These are phyloP conservation scores for Tiliqua scincoides DNA, from an alignment of 2,113 vertebrate genomes.

Conservation along the genomic window DNA sequence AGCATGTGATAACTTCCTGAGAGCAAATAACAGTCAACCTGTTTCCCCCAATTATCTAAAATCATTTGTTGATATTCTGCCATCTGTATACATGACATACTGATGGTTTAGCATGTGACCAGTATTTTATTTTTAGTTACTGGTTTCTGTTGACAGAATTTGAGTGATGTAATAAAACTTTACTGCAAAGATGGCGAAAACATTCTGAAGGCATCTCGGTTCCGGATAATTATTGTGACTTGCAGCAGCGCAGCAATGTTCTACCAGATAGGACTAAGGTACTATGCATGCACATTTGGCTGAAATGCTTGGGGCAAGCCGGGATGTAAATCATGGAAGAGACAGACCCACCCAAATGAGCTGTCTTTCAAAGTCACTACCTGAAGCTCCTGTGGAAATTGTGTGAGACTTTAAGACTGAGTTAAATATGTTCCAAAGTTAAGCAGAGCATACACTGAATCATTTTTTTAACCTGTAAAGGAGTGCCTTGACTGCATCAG, in stretches of 20 bases:
- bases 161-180: slow-evolving; percentile 80
- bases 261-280: slow-evolving; percentile 87
- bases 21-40: too few relatives aligned
- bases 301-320: neutral
- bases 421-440: too few relatives aligned
- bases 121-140: too few relatives aligned
- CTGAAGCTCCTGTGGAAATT: too few relatives aligned
- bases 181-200: slow-evolving; percentile 91
- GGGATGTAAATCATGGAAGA: neutral
- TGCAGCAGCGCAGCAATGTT: slow-evolving; percentile 92
- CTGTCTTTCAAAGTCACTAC: too few relatives aligned
- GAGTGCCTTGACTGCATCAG: too few relatives aligned
- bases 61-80: neutral
- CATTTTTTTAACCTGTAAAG: too few relatives aligned
- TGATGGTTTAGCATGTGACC: neutral
- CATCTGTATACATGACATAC: neutral
- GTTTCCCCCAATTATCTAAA: neutral
- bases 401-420: too few relatives aligned
- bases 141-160: slow-evolving; percentile 70
- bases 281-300: neutral
- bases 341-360: too few relatives aligned
- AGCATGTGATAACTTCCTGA: too few relatives aligned
- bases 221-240: slow-evolving; percentile 90
- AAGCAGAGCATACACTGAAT: too few relatives aligned
- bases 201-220: slow-evolving; percentile 83